Evolutionary conservation across 2,113 vertebrate genomes (phyloP).

Genomic region (Dryoscopus gambensis): DNA sequence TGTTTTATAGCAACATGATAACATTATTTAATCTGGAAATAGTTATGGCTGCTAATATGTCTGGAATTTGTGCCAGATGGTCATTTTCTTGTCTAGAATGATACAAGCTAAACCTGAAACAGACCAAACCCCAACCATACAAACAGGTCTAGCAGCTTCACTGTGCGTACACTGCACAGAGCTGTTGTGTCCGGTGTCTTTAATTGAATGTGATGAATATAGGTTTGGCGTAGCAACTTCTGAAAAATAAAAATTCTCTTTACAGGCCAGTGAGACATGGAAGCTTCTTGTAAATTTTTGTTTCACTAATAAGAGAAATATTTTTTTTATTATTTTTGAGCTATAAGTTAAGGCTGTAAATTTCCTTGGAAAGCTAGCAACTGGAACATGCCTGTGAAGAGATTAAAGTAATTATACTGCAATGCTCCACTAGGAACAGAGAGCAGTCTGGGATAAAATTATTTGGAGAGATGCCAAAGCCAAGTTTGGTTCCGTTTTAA

Average conservation of each 20-base stretch:
- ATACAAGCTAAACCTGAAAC: neutral
- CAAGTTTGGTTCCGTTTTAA: conserved; percentile 53
- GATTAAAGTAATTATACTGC: conserved; percentile 60
- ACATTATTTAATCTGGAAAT: conserved; percentile 75
- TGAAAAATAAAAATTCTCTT: neutral
- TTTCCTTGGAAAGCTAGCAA: conserved; percentile 59
- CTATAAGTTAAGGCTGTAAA: conserved; percentile 1
- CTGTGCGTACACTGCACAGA: neutral
- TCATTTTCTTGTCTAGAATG: conserved; percentile 29
- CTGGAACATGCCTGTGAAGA: conserved; percentile 52
- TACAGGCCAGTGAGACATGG: neutral
- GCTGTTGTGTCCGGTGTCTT: neutral
- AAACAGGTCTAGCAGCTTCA: neutral
- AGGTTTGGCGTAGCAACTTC: neutral
- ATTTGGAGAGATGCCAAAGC: conserved; percentile 21
- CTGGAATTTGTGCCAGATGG: conserved; percentile 70
- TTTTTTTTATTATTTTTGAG: neutral
- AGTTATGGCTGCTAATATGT: conserved; percentile 75
- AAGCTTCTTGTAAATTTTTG: neutral
- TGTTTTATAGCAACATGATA: conserved; percentile 79
- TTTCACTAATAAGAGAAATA: neutral
- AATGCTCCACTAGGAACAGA: conserved; percentile 32
- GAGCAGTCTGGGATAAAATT: conserved; percentile 52
- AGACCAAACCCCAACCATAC: neutral
- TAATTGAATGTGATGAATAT: neutral